Evolutionary conservation across 2,888 invertebrate species (phyloP), one percentile per base, ranked within the genome.

Genomic region (Carpatolechia fugitivella): DNA sequence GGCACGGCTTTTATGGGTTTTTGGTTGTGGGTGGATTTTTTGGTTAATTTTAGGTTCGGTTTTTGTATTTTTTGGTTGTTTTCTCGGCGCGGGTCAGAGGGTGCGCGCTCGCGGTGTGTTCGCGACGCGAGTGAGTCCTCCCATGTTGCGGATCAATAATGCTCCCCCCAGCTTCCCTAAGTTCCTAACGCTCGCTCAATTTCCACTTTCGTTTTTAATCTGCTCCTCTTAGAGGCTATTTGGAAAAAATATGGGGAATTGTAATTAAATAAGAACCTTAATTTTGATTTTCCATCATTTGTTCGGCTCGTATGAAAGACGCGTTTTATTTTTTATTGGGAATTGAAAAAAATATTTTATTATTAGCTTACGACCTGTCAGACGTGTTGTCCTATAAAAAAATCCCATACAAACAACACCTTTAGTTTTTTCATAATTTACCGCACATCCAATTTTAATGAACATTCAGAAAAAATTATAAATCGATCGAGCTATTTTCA

Each of bases 151-250:
- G 91, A 91, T 91, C 91, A 90, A 91, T 91, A 91, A 89, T 87
- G 90, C 90, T 90, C 88, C 88, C 88, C 84, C 86, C 90, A 91
- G 90, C 91, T 86, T 91, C 91, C 87, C 87, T 85, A 80, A 79
- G 72, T 47, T 47, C 29, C 35, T 50, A n/a, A 11, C 36, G 35
- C 40, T 54, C 54, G 40, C 30, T 20, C 49, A 49, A 41, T 54
- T 41, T 30, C 24, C 49, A 31, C 40, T 54, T 10, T 18, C 40
- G 31, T 30, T 38, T 31, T 36, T 36, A 50, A 50, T 50, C 50
- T 49, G 47, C 14, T 13, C 10, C 47, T 14, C 47, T 47, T 11
- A 52, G 29, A 10, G 13, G 14, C 47, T 47, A 47, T 29, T 30
- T 20, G 6, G 8, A 44, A 2, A 41, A 41, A 20, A 16, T 18